These are phyloP conservation scores for Pseudococcus longispinus DNA, from an alignment of 2,888 invertebrate species.

Conservation along the genomic window DNA sequence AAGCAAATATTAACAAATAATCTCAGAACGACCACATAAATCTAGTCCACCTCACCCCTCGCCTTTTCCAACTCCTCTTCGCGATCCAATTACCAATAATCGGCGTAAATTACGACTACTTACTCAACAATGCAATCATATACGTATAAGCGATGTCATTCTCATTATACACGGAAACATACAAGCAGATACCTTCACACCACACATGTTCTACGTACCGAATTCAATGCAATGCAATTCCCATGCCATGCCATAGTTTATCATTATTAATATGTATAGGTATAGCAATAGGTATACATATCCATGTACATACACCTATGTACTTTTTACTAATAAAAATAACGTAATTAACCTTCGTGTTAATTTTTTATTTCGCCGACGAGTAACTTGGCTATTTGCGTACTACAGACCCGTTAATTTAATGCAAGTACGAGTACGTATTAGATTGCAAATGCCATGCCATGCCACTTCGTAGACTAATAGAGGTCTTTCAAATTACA, in stretches of 20 bases:
- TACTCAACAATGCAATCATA: neutral
- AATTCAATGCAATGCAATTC: neutral
- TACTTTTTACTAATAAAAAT: neutral
- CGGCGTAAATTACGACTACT: neutral
- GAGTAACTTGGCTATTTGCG: neutral
- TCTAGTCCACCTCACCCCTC: neutral
- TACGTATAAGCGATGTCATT: neutral
- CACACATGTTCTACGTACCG: neutral
- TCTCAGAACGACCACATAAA: neutral
- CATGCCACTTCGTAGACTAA: neutral
- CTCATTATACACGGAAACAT: neutral
- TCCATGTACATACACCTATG: neutral
- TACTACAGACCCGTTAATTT: neutral
- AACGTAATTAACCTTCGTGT: neutral
- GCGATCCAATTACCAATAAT: neutral
- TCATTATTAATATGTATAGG: neutral
- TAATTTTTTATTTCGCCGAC: neutral
- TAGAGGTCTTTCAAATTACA: neutral
- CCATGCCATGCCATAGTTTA: neutral
- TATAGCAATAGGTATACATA: too few relatives aligned
- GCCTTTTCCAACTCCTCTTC: neutral
- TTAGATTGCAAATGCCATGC: neutral
- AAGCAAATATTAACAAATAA: neutral
- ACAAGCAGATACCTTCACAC: neutral
- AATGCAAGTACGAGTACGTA: neutral